A percentile compares a stretch with the other conserved stretches of the same genome.
These are phyloP conservation scores for Bombus cullumanus DNA, from an alignment of 1,140 invertebrate genomes.

Conservation along the genomic window DNA sequence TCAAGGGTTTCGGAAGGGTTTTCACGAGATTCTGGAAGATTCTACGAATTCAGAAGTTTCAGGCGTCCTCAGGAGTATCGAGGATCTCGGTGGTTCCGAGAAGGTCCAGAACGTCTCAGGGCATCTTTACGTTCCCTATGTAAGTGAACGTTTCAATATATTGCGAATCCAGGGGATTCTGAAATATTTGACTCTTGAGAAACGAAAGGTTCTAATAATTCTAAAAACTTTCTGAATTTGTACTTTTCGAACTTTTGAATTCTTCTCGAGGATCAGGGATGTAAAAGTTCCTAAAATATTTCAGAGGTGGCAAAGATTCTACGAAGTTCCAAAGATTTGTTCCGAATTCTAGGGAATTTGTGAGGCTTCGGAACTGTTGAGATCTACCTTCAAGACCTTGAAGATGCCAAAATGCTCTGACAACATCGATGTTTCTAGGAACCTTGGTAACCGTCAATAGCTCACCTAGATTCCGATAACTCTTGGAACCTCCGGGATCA, in stretches of 20 bases:
- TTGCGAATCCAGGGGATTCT: too few species aligned
- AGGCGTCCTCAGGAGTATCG: neutral
- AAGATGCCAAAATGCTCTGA: neutral
- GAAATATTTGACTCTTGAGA: neutral
- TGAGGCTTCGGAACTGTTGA: neutral
- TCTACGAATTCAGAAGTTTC: neutral
- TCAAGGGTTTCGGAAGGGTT: slow-evolving; percentile 1
- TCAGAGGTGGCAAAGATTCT: neutral
- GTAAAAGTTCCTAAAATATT: neutral
- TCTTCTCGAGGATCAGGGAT: too few species aligned
- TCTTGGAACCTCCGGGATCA: neutral
- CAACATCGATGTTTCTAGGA: neutral
- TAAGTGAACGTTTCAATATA: neutral
- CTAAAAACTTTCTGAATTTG: too few species aligned
- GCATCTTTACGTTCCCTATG: neutral
- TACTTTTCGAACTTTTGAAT: too few species aligned
- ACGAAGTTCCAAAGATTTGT: neutral
- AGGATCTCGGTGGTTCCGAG: neutral
- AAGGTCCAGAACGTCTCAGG: neutral
- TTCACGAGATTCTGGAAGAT: neutral
- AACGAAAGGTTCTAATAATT: neutral
- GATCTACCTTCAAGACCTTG: neutral
- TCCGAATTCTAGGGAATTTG: neutral
- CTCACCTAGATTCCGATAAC: neutral
- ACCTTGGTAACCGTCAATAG: neutral